Evolutionary conservation across 2,888 invertebrate genomes (phyloP).

Genomic region (Stenoptilia bipunctidactyla): DNA sequence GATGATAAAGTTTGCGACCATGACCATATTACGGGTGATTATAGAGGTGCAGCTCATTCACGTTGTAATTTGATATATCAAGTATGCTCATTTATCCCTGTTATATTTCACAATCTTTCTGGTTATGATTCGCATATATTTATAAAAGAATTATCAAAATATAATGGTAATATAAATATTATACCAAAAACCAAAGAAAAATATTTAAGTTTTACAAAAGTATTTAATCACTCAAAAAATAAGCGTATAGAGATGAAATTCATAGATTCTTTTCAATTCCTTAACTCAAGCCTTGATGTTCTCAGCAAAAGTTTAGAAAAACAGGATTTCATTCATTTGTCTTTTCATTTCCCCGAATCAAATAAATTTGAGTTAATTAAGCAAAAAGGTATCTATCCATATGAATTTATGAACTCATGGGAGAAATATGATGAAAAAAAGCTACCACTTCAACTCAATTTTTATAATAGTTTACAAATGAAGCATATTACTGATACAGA

Average conservation of each 20-base stretch:
- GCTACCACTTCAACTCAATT: constrained; percentile 6
- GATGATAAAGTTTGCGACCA: too few species aligned
- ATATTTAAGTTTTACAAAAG: background rate
- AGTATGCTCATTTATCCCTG: background rate
- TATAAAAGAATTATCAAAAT: constrained; percentile 5
- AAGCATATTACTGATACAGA: constrained; percentile 2
- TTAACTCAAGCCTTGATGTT: background rate
- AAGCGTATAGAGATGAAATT: background rate
- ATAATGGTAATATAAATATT: background rate
- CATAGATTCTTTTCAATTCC: background rate
- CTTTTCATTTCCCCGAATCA: background rate
- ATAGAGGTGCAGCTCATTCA: too few species aligned
- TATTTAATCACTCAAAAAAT: background rate
- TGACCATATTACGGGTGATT: too few species aligned
- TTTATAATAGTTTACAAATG: constrained; percentile 9
- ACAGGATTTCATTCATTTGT: background rate
- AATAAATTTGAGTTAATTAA: background rate
- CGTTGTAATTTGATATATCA: too few species aligned
- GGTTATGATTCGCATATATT: constrained; percentile 6
- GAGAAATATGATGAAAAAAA: background rate
- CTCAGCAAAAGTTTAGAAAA: background rate
- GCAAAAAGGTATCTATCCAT: constrained; percentile 4
- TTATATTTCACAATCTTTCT: constrained; percentile 4
- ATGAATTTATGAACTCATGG: constrained; percentile 8
- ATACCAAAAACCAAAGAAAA: background rate